phyloP scores from a whole-genome alignment of 2,888 invertebrate genomes.

The Gastrophysa polygoni region DNA sequence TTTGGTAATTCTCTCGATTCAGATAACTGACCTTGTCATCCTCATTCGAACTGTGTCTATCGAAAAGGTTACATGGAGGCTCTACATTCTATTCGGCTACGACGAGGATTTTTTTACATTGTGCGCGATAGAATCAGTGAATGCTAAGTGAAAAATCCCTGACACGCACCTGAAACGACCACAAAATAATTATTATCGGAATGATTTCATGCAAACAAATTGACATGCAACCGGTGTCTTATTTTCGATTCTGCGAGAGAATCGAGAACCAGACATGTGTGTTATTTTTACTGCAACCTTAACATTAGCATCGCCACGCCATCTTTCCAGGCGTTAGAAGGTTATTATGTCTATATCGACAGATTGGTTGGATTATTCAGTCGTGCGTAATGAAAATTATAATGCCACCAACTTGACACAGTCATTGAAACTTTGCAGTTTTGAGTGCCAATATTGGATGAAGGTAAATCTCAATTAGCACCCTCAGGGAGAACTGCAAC shows the following conservation, averaged over 20 bases:
- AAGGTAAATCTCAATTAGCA: no score
- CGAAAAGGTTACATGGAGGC: no score
- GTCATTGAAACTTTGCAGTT: no score
- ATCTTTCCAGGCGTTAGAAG: not conserved
- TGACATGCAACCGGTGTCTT: not conserved
- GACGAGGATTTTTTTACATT: no score
- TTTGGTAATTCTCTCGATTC: no score
- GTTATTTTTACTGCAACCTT: not conserved
- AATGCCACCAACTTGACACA: no score
- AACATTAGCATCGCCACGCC: not conserved
- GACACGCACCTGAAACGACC: not conserved
- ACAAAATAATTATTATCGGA: not conserved
- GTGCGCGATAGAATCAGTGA: not conserved
- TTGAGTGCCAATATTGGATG: no score
- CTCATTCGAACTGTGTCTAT: no score
- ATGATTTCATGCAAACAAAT: not conserved
- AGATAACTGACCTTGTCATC: no score
- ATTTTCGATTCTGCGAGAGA: not conserved
- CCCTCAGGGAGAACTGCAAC: no score
- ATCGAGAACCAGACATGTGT: not conserved
- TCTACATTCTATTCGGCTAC: no score
- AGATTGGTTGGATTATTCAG: no score
- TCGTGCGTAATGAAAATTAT: not conserved
- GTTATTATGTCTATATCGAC: not conserved
- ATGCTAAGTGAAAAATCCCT: not conserved